A percentile compares a stretch with the other conserved stretches of the same genome.
Conservation (phyloP, 2,113 vertebrate species). For the Orientallactaga bullata region DNA sequence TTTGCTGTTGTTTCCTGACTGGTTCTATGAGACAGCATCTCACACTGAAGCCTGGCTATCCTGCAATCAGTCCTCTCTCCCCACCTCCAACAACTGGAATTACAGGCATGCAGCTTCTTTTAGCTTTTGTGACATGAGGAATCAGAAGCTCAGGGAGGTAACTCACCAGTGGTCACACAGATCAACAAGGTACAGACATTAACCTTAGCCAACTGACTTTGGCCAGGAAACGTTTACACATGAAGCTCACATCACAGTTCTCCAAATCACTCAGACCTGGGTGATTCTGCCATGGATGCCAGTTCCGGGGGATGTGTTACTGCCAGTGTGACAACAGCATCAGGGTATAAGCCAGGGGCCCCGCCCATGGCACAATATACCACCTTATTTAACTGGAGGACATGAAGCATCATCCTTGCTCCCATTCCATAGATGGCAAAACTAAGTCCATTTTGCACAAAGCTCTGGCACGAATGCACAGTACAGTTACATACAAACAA, state of each 20-base stretch:
- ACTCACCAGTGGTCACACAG: too few relatives aligned
- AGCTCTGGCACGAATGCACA: background rate
- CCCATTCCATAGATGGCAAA: conserved; percentile 15
- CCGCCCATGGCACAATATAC: background rate
- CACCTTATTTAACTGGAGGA: background rate
- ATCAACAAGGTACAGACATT: too few relatives aligned
- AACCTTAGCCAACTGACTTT: too few relatives aligned
- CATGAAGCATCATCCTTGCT: background rate
- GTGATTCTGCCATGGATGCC: background rate
- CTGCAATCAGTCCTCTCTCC: background rate
- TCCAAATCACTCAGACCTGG: background rate
- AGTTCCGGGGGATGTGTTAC: background rate
- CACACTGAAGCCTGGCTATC: background rate
- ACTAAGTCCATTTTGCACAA: background rate
- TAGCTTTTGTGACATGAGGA: background rate
- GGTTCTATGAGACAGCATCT: background rate
- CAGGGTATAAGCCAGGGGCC: background rate
- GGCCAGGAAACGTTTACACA: background rate
- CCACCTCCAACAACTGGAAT: background rate
- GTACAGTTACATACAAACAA: background rate
- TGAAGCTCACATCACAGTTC: background rate
- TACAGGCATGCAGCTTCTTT: background rate
- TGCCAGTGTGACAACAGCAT: too few relatives aligned
- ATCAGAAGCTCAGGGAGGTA: too few relatives aligned
- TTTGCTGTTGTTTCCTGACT: background rate